A percentile compares a stretch with the other conserved stretches of the same genome.
phyloP scores from a whole-genome alignment of 2,797 vertebrate species.

The Alcedo quadribrachys region DNA sequence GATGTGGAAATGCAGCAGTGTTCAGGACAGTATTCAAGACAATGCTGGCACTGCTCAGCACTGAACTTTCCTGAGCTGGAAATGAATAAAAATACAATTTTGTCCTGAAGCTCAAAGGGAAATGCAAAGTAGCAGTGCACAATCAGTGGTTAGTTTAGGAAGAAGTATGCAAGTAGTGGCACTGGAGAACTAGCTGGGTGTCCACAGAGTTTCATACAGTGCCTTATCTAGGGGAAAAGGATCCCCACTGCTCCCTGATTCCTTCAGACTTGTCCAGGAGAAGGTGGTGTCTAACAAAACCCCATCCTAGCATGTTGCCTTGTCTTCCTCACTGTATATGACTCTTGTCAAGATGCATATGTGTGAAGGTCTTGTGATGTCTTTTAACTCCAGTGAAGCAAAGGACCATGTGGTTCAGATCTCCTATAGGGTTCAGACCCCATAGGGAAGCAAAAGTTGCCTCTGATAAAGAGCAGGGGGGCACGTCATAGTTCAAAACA shows the following conservation, averaged over 20 bases:
- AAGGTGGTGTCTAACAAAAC: background rate
- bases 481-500: background rate
- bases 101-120: background rate
- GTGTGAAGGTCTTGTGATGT: background rate
- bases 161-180: background rate
- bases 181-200: background rate
- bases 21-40: background rate
- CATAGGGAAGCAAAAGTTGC: background rate
- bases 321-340: background rate
- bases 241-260: background rate
- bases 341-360: background rate
- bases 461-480: background rate
- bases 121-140: background rate
- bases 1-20: background rate
- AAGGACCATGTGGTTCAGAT: background rate
- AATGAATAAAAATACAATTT: background rate
- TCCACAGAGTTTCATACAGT: background rate
- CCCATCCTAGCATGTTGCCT: background rate
- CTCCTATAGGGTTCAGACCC: background rate
- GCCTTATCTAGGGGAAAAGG: background rate
- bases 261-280: background rate
- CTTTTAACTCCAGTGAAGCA: background rate
- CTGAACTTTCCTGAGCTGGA: background rate
- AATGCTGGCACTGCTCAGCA: background rate
- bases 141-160: background rate